Evolutionary conservation across 2,888 invertebrate genomes (phyloP).

Genomic region (Bellardia pandia): DNA sequence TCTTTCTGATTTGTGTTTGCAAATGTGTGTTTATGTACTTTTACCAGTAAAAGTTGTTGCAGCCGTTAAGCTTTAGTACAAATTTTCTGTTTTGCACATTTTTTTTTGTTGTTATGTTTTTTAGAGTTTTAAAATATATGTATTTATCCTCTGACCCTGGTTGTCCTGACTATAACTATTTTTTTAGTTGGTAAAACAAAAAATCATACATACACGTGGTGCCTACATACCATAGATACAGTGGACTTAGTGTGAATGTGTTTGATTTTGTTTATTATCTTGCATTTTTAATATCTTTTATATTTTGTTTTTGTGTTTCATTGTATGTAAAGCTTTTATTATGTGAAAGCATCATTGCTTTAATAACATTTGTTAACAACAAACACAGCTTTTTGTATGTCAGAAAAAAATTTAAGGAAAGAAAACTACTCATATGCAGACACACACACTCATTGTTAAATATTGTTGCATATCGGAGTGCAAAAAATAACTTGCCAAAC

Average conservation of each 20-base stretch:
- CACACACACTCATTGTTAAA: conserved; percentile 59
- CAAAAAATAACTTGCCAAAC: conserved; percentile 40
- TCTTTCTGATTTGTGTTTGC: neutral
- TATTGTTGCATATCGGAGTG: conserved; percentile 53
- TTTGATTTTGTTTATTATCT: conserved; percentile 45
- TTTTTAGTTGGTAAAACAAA: conserved; percentile 40
- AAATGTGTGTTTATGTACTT: conserved; percentile 24
- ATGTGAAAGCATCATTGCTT: conserved; percentile 69
- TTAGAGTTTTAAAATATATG: neutral
- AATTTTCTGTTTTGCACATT: conserved; percentile 42
- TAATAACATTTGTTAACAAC: conserved; percentile 70
- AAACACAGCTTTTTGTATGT: neutral
- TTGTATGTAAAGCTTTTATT: conserved; percentile 54
- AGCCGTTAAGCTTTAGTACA: conserved; percentile 56
- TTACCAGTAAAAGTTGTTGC: conserved; percentile 34
- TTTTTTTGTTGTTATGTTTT: neutral
- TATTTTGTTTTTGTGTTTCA: neutral
- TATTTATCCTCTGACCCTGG: conserved; percentile 52
- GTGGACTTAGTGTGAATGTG: conserved; percentile 18
- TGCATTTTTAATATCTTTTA: conserved; percentile 7
- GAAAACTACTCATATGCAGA: conserved; percentile 14
- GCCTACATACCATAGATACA: neutral
- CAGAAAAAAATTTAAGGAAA: neutral
- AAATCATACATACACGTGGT: neutral
- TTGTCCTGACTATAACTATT: conserved; percentile 36